Conservation (phyloP, 2,113 vertebrate genomes). For the Lophotis ruficrista region DNA sequence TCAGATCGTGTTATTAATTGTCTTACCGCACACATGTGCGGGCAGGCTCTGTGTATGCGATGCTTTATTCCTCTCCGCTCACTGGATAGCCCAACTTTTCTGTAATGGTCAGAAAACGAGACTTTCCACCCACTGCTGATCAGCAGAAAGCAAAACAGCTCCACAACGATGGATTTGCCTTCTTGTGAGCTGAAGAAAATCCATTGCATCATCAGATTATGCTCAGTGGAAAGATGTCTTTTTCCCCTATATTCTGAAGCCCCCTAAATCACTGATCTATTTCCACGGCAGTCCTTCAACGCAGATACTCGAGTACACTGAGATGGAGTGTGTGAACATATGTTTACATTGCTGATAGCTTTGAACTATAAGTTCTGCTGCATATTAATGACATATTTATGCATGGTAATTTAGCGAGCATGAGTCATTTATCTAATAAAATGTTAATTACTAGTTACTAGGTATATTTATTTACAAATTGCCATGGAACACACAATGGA, state of each 20-base stretch:
- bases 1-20: no score
- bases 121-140: background rate
- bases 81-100: background rate
- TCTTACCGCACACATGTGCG: fast-evolving
- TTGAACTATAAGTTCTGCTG: constrained; percentile 73
- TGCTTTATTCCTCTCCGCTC: background rate
- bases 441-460: constrained; percentile 76
- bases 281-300: constrained; percentile 46
- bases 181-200: background rate
- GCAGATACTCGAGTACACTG: background rate
- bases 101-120: background rate
- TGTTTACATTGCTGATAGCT: constrained; percentile 75
- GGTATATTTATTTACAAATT: constrained; percentile 74
- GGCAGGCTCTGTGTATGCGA: background rate
- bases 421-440: constrained; percentile 76
- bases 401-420: constrained; percentile 70
- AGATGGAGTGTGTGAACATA: constrained; percentile 65
- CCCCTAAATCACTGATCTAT: constrained; percentile 47
- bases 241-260: background rate
- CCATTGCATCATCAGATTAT: background rate
- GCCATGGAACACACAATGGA: constrained; percentile 34
- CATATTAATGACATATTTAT: constrained; percentile 74
- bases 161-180: background rate
- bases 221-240: background rate
- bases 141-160: background rate